These are phyloP conservation scores for Notiomystis cincta DNA, from an alignment of 2,113 vertebrate genomes.

Conservation along the genomic window DNA sequence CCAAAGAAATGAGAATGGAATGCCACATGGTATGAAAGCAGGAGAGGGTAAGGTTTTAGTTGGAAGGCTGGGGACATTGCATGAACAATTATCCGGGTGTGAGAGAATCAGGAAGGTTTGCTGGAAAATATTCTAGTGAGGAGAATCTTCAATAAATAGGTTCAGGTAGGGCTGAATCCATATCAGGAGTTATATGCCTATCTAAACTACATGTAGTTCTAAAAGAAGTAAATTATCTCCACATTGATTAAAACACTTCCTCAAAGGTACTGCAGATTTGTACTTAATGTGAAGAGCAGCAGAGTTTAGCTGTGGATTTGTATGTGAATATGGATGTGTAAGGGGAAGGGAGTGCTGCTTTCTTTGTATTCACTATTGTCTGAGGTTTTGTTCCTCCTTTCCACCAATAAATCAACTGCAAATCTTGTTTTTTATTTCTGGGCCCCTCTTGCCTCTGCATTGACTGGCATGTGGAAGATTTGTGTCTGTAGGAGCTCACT, in stretches of 20 bases:
- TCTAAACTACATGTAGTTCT: background rate
- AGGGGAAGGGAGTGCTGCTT: background rate
- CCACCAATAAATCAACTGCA: background rate
- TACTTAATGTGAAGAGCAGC: background rate
- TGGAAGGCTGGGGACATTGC: fast-evolving
- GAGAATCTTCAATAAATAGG: background rate
- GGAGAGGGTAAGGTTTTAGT: background rate
- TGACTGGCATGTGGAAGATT: background rate
- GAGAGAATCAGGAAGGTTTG: background rate
- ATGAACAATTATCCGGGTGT: background rate
- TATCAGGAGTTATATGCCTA: background rate
- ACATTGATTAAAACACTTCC: background rate
- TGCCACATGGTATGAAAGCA: background rate
- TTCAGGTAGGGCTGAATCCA: background rate
- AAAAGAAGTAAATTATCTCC: background rate
- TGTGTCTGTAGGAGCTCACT: background rate
- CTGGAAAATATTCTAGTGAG: background rate
- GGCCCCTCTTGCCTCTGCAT: background rate
- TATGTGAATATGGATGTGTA: background rate
- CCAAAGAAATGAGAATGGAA: background rate
- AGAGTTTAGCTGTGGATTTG: background rate
- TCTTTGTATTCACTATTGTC: background rate
- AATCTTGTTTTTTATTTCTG: background rate
- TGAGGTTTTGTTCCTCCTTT: background rate
- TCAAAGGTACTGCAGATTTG: background rate